Conservation (phyloP, 1,140 invertebrate species). For the Euura lappo region DNA sequence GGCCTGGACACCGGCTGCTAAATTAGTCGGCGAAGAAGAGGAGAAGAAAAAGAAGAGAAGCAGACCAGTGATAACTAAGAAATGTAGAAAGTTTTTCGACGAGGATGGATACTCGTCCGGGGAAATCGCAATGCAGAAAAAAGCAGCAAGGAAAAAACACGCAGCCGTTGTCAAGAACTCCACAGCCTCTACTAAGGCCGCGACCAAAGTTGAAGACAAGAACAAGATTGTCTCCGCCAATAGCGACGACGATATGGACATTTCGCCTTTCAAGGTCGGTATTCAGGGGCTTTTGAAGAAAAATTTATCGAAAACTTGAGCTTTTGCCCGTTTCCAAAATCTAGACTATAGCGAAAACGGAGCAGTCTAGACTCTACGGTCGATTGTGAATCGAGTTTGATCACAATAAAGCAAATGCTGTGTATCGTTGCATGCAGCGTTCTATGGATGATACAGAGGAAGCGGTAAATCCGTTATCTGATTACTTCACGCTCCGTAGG, state of each 20-base stretch:
- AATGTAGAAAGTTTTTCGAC: constrained; percentile 41
- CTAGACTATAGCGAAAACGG: background rate
- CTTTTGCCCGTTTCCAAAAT: background rate
- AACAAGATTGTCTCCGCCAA: constrained; percentile 48
- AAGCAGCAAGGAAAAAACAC: constrained; percentile 43
- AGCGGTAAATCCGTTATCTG: constrained; percentile 36
- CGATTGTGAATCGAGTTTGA: background rate
- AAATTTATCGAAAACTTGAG: background rate
- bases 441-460: constrained; percentile 38
- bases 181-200: constrained; percentile 30
- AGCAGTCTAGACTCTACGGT: background rate
- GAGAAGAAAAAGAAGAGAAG: constrained; percentile 52
- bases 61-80: constrained; percentile 49
- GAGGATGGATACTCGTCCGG: constrained; percentile 42
- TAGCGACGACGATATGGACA: constrained; percentile 55
- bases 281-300: background rate
- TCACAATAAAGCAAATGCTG: background rate
- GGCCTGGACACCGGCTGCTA: constrained; percentile 73
- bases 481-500: no score
- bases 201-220: constrained; percentile 42
- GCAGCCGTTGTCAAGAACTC: constrained; percentile 34
- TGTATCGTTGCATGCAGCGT: constrained; percentile 44
- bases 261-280: constrained; percentile 55
- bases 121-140: constrained; percentile 37
- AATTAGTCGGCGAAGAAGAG: constrained; percentile 52